A percentile compares a stretch with the other conserved stretches of the same genome.
Evolutionary conservation across 2,888 invertebrate species (phyloP).

Genomic region (Fragum sueziense): DNA sequence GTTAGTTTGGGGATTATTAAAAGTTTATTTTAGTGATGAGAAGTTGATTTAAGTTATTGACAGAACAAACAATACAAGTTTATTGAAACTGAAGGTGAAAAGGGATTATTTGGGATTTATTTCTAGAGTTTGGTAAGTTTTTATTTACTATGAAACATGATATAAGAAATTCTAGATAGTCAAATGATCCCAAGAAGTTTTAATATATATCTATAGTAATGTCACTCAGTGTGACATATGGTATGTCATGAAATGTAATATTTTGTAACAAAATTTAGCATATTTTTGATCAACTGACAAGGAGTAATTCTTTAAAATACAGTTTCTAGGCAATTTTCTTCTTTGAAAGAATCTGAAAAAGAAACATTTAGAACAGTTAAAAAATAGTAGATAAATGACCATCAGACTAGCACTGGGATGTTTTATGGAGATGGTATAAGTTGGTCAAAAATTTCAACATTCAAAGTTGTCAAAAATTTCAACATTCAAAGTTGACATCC

Average conservation of each 20-base stretch:
- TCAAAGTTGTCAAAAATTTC: too few species aligned
- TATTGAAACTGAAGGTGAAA: not conserved
- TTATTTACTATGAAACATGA: not conserved
- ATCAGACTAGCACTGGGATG: too few species aligned
- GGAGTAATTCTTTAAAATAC: too few species aligned
- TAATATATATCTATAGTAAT: slow-evolving; percentile 20
- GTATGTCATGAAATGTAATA: slow-evolving; percentile 52
- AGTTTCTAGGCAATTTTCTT: too few species aligned
- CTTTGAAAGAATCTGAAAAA: too few species aligned
- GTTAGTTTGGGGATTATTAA: slow-evolving; percentile 23
- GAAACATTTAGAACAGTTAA: too few species aligned
- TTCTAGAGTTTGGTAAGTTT: slow-evolving; percentile 1
- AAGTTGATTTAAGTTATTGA: slow-evolving; percentile 9
- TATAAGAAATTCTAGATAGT: not conserved
- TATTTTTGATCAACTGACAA: too few species aligned
- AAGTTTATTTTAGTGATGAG: slow-evolving; percentile 16
- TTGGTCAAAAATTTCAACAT: too few species aligned
- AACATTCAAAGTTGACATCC: too few species aligned
- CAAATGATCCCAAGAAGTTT: slow-evolving; percentile 1
- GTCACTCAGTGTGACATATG: slow-evolving; percentile 21
- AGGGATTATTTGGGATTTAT: not conserved
- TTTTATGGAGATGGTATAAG: too few species aligned
- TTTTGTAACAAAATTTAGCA: slow-evolving; percentile 63
- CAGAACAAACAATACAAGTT: not conserved
- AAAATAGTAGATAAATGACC: too few species aligned